Conservation (phyloP, 2,113 vertebrate genomes). For the Recurvirostra avosetta region DNA sequence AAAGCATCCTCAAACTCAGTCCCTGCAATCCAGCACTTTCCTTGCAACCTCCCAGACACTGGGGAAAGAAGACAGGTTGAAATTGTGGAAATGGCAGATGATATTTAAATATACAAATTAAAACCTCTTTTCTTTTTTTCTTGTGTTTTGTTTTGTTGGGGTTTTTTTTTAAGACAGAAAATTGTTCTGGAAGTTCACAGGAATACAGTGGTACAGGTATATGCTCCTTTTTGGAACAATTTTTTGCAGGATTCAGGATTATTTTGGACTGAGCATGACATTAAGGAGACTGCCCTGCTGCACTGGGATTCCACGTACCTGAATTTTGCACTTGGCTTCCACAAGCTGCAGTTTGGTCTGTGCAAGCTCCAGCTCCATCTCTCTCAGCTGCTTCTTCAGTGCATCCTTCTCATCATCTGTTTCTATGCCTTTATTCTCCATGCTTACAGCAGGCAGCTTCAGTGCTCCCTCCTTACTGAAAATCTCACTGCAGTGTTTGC, state of each 20-base stretch:
- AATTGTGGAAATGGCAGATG: neutral
- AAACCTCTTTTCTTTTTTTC: neutral
- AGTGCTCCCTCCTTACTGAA: conserved; percentile 88
- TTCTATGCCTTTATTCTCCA: conserved; percentile 74
- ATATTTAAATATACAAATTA: neutral
- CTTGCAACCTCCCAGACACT: neutral
- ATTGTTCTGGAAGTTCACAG: neutral
- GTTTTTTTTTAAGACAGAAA: neutral
- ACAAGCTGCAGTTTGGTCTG: conserved; percentile 98
- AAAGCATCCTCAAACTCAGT: neutral
- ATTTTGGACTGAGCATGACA: neutral
- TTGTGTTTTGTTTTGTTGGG: neutral
- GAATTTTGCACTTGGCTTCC: conserved; percentile 98
- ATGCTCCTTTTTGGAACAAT: neutral
- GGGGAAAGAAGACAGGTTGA: neutral
- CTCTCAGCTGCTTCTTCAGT: conserved; percentile 91
- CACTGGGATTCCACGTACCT: conserved; percentile 74
- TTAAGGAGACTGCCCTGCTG: neutral
- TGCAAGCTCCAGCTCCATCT: conserved; percentile 97
- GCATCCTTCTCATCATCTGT: conserved; percentile 92
- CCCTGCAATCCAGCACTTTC: neutral
- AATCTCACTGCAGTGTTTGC: conserved; percentile 91
- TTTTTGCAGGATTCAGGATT: neutral
- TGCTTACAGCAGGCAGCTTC: conserved; percentile 71
- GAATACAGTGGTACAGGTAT: neutral